phyloP scores from a whole-genome alignment of 2,888 invertebrate genomes.

The Metallyticus violacea region DNA sequence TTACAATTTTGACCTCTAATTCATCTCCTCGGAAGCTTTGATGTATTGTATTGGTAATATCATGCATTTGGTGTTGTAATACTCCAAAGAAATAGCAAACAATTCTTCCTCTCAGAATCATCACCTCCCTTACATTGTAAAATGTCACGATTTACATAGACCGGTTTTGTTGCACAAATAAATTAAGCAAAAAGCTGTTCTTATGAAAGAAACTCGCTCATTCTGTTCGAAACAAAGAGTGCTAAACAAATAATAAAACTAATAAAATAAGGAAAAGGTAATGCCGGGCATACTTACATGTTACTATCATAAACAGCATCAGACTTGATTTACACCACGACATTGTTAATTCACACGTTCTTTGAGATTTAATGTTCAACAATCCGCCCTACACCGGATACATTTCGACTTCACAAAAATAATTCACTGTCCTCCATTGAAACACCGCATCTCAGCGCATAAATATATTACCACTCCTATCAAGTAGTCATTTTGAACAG shows the following conservation, averaged over 20 bases:
- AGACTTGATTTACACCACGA: neutral
- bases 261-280: neutral
- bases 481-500: neutral
- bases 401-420: neutral
- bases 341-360: neutral
- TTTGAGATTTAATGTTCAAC: neutral
- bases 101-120: too few relatives aligned
- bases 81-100: too few relatives aligned
- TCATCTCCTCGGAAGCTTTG: too few relatives aligned
- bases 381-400: neutral
- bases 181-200: neutral
- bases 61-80: too few relatives aligned
- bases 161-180: too few relatives aligned
- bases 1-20: too few relatives aligned
- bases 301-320: neutral
- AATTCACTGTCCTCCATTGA: neutral
- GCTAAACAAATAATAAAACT: neutral
- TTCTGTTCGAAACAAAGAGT: neutral
- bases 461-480: neutral
- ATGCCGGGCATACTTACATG: neutral
- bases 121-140: too few relatives aligned
- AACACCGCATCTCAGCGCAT: neutral
- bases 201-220: neutral
- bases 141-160: too few relatives aligned
- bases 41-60: too few relatives aligned